These are phyloP conservation scores for Phataginus tricuspis DNA, from an alignment of 2,797 vertebrate species.

Conservation along the genomic window DNA sequence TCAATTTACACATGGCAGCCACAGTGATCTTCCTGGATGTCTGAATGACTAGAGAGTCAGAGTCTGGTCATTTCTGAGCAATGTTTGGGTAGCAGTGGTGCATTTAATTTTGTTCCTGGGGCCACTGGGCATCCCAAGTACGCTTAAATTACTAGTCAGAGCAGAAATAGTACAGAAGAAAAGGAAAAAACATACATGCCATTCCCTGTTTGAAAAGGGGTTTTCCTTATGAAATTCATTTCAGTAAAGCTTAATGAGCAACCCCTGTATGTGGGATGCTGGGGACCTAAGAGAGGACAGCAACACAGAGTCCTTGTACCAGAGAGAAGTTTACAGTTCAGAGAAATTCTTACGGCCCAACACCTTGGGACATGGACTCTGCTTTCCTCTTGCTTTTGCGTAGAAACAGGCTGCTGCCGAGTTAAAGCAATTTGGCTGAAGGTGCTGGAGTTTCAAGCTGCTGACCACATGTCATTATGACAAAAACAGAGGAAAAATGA, in stretches of 20 bases:
- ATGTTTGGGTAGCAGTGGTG: background rate
- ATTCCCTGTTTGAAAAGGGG: background rate
- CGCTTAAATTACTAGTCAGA: background rate
- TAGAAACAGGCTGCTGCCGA: background rate
- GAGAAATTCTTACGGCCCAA: background rate
- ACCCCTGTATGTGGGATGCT: background rate
- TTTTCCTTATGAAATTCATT: background rate
- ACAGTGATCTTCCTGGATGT: background rate
- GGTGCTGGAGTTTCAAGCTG: background rate
- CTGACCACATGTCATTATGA: background rate
- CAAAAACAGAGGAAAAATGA: background rate
- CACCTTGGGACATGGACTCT: background rate
- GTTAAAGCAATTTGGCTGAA: background rate
- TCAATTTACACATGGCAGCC: background rate
- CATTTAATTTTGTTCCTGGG: background rate
- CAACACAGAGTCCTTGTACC: background rate
- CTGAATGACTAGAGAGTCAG: background rate
- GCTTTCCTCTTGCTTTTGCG: background rate
- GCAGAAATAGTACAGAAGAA: background rate
- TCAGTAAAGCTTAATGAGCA: background rate
- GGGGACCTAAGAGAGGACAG: background rate
- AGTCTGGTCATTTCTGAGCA: background rate
- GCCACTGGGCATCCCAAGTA: background rate
- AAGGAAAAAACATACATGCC: background rate
- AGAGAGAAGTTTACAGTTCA: background rate